These are phyloP conservation scores for Ptilorrhoa leucosticta DNA, from an alignment of 2,113 vertebrate genomes.

Conservation along the genomic window DNA sequence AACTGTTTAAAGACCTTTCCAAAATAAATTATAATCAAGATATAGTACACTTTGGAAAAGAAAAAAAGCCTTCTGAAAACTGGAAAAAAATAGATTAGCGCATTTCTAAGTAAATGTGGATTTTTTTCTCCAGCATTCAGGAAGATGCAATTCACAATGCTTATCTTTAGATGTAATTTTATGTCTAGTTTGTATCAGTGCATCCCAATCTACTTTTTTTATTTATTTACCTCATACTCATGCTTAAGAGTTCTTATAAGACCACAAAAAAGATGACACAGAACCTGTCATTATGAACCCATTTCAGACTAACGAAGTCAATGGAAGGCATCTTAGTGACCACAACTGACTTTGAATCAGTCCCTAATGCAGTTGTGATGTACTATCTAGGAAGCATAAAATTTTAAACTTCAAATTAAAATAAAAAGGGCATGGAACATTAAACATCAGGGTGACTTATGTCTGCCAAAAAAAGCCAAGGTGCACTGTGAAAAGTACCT, in stretches of 20 bases:
- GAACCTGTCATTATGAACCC: not conserved
- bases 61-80: not conserved
- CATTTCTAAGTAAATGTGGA: not conserved
- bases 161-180: not conserved
- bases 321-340: not conserved
- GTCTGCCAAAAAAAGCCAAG: not conserved
- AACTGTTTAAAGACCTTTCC: not conserved
- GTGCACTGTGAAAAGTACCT: not conserved
- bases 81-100: not conserved
- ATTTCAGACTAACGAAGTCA: not conserved
- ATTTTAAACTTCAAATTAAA: not conserved
- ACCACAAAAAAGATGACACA: not conserved
- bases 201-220: not conserved
- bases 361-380: not conserved
- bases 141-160: rapidly evolving
- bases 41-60: not conserved
- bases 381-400: not conserved
- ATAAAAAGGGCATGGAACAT: not conserved
- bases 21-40: not conserved
- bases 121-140: not conserved
- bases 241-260: not conserved
- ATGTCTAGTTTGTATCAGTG: not conserved
- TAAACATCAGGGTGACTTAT: not conserved
- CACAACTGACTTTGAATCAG: not conserved
- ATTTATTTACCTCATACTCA: not conserved